phyloP scores from a whole-genome alignment of 2,113 vertebrate species.

The Myanophis thanlyinensis region DNA sequence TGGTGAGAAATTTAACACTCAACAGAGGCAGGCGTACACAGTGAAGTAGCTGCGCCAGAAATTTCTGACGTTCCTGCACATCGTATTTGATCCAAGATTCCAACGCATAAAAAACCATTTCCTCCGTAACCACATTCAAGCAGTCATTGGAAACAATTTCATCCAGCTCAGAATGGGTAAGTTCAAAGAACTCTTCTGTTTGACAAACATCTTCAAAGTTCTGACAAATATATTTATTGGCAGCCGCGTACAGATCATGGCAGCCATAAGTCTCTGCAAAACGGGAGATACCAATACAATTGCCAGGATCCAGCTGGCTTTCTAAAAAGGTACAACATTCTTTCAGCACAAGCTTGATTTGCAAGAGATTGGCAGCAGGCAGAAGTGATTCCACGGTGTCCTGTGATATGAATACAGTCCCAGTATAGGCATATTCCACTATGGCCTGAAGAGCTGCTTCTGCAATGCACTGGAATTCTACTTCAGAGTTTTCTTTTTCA shows the following conservation, averaged over 20 bases:
- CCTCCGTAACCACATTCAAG: constrained; percentile 92
- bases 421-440: constrained; percentile 96
- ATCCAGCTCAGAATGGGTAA: constrained; percentile 88
- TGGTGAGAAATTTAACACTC: constrained; percentile 95
- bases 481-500: constrained; percentile 93
- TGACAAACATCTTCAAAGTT: constrained; percentile 97
- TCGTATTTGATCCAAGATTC: constrained; percentile 98
- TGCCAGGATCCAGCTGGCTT: constrained; percentile 93
- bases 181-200: constrained; percentile 96
- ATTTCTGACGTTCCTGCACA: constrained; percentile 89
- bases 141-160: constrained; percentile 98
- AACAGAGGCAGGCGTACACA: constrained; percentile 93
- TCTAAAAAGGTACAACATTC: constrained; percentile 97
- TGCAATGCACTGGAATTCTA: constrained; percentile 95
- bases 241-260: constrained; percentile 91
- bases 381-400: constrained; percentile 96
- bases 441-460: constrained; percentile 94
- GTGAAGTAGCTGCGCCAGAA: constrained; percentile 90
- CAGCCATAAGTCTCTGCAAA: constrained; percentile 98
- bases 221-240: constrained; percentile 93
- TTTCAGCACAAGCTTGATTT: constrained; percentile 94
- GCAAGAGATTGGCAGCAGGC: constrained; percentile 95
- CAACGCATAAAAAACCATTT: constrained; percentile 91
- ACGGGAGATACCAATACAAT: constrained; percentile 97
- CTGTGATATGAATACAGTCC: constrained; percentile 95